Percentiles rank a stretch among this genome's conserved stretches.
These are phyloP conservation scores for Lacanobia oleracea DNA, from an alignment of 2,888 invertebrate genomes.

Conservation along the genomic window DNA sequence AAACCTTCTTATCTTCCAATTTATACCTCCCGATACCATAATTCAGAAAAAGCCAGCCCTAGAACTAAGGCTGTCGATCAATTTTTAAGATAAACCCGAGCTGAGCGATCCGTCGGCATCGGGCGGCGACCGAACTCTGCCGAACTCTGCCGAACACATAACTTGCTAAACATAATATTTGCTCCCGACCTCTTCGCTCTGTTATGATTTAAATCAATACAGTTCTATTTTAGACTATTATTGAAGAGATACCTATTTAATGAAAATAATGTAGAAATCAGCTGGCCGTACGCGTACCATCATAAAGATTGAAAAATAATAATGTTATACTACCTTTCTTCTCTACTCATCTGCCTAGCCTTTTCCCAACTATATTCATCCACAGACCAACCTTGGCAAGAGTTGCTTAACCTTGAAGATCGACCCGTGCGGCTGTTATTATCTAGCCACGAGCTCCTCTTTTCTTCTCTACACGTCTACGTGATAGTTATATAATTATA, in stretches of 20 bases:
- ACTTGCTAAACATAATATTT: constrained; percentile 61
- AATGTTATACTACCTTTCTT: too few relatives aligned
- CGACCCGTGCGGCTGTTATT: too few relatives aligned
- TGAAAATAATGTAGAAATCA: neutral
- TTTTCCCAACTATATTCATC: too few relatives aligned
- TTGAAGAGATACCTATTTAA: too few relatives aligned
- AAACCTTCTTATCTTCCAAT: neutral
- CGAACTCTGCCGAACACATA: constrained; percentile 19
- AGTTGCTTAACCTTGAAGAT: too few relatives aligned
- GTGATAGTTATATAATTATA: too few relatives aligned
- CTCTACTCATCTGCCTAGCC: too few relatives aligned
- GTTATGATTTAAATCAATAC: constrained; percentile 16
- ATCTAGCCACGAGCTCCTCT: too few relatives aligned
- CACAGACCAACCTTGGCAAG: too few relatives aligned
- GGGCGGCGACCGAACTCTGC: constrained; percentile 27
- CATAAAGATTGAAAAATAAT: too few relatives aligned
- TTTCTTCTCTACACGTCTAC: too few relatives aligned
- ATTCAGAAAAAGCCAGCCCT: constrained; percentile 33
- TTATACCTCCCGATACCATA: neutral
- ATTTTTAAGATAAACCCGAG: constrained; percentile 50
- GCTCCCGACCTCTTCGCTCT: constrained; percentile 31
- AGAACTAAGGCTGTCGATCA: constrained; percentile 50
- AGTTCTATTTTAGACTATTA: neutral
- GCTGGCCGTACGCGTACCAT: too few relatives aligned
- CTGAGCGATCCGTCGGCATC: constrained; percentile 27